These are phyloP conservation scores for Coenonympha arcania DNA, from an alignment of 2,888 invertebrate species.

Conservation along the genomic window DNA sequence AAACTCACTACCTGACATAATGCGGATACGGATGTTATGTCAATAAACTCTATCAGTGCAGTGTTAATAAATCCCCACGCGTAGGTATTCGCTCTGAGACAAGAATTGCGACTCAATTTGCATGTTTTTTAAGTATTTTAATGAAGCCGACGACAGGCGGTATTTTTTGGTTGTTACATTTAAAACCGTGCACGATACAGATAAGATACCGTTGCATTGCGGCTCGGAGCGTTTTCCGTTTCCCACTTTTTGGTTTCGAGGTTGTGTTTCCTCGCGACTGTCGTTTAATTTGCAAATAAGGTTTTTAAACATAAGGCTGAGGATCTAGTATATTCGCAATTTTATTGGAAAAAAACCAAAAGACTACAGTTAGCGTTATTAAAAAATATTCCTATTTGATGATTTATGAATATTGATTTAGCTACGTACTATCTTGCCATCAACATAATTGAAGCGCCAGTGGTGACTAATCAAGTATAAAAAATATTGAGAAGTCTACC, in stretches of 20 bases:
- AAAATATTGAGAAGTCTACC: too few relatives aligned
- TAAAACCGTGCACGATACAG: slow-evolving; percentile 14
- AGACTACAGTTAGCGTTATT: too few relatives aligned
- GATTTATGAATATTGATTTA: too few relatives aligned
- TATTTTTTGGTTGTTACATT: slow-evolving; percentile 16
- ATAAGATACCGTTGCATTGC: slow-evolving; percentile 14
- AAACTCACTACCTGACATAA: too few relatives aligned
- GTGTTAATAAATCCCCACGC: not conserved
- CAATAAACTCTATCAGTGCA: slow-evolving; percentile 4
- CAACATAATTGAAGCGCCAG: too few relatives aligned
- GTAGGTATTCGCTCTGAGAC: not conserved
- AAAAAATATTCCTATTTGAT: too few relatives aligned
- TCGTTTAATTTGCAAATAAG: not conserved
- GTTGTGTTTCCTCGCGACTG: not conserved
- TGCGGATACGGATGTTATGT: not conserved
- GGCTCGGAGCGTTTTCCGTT: slow-evolving; percentile 8
- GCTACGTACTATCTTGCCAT: too few relatives aligned
- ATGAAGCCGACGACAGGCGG: slow-evolving; percentile 1
- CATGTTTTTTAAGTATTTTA: slow-evolving; percentile 3
- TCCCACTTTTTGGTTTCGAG: not conserved
- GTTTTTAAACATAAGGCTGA: too few relatives aligned
- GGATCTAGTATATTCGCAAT: too few relatives aligned
- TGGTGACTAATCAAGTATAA: too few relatives aligned
- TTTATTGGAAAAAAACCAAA: too few relatives aligned
- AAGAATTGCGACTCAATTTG: not conserved